These are phyloP conservation scores for Natator depressus DNA, from an alignment of 2,113 vertebrate species.

Conservation along the genomic window DNA sequence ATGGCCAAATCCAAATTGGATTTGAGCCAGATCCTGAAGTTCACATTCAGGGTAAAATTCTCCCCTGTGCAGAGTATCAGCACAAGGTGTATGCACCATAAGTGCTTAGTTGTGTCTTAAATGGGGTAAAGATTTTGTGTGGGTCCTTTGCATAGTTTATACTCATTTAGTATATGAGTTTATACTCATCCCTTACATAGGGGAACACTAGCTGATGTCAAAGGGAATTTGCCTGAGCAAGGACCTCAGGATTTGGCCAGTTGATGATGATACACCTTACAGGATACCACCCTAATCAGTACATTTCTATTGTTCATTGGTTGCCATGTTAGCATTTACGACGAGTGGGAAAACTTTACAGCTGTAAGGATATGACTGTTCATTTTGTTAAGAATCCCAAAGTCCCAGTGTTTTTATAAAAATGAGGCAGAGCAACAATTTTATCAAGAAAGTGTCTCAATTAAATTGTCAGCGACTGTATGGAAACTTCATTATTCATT, in stretches of 20 bases:
- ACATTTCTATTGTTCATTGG: not conserved
- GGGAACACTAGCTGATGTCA: not conserved
- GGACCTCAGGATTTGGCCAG: slow-evolving; percentile 23
- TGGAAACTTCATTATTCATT: not conserved
- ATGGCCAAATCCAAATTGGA: not conserved
- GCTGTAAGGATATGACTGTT: not conserved
- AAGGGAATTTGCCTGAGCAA: slow-evolving; percentile 18
- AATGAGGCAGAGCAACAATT: not conserved
- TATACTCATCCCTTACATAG: not conserved
- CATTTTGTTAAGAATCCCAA: not conserved
- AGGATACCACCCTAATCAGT: not conserved
- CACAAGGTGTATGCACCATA: not conserved
- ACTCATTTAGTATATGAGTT: not conserved
- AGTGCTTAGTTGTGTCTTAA: not conserved
- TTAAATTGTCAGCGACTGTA: not conserved
- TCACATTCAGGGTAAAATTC: not conserved
- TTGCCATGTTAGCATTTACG: not conserved
- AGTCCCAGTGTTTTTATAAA: not conserved
- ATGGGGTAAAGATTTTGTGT: not conserved
- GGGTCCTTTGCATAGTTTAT: not conserved
- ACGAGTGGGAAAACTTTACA: not conserved
- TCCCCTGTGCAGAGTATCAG: not conserved
- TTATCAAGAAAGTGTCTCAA: not conserved
- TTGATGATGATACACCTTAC: not conserved
- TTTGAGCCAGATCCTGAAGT: not conserved